Base-by-base conservation (phyloP, 92 coral and sea anemone genomes). In the Zoanthus solanderi region DNA sequence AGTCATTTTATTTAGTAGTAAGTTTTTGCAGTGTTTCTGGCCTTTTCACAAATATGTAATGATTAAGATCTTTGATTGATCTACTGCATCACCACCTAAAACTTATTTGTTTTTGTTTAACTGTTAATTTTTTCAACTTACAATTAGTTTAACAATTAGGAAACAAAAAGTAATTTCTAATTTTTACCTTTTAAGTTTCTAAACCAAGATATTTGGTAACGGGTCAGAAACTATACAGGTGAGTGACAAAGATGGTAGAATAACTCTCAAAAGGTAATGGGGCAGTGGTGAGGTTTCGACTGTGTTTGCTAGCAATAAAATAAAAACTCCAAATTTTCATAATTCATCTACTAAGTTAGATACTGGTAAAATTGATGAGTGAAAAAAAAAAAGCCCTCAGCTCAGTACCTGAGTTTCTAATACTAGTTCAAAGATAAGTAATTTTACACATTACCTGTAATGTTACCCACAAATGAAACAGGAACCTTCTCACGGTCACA, bases 401-500 rank as follows among this genome's bases (percentile, higher is more conserved):
- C 58, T 53, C 15, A 53, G 58, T 53, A 2, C 58, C 58, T 23
- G 6, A 2, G 58, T 53, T 53, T 53, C 58, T 1, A 53, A 53
- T 53, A 53, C 58, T 53, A 11, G 0, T 58, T 11, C n/a, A 1
- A 58, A 14, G 66, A 16, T 31, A 6, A 77, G 50, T 54, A 17
- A 10, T 2, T 10, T 17, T 18, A 34, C n/a, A 66, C 67, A 16
- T 23, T 18, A 32, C 78, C 42, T 16, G 87, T 63, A 83, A 56
- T 94, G 58, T 48, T 93, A 32, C 99, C 99, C 15, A 96, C 99
- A 91, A 96, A 95, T 47, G 94, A 95, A 47, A 95, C 97, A 46
- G 92, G 94, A 54, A 96, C 99, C 88, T 96, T 96, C 89, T 96
- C 99, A 29, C 99, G 86, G 63, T 84, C 85, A 84, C 98, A 95